These are phyloP conservation scores for Platyscapa corneri DNA, from an alignment of 1,140 invertebrate species.

Conservation along the genomic window DNA sequence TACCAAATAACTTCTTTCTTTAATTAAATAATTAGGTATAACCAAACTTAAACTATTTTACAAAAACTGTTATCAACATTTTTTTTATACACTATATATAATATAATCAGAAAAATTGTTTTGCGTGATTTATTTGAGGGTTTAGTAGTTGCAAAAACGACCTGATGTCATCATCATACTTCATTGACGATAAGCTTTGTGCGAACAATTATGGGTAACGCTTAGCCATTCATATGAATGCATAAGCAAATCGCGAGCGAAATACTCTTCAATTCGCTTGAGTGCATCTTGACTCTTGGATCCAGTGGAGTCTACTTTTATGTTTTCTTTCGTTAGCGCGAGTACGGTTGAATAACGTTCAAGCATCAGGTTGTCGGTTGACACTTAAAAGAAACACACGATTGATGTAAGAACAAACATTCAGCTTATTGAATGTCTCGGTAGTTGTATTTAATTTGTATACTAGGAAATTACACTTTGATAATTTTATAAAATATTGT, in stretches of 20 bases:
- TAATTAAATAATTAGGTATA: no score
- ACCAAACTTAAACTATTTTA: no score
- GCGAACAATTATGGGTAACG: neutral
- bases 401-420: slow-evolving; percentile 9
- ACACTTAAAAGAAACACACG: neutral
- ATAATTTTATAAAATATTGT: neutral
- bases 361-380: neutral
- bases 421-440: neutral
- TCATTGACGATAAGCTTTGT: neutral
- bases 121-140: neutral
- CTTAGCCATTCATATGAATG: neutral
- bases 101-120: neutral
- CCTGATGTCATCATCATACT: slow-evolving; percentile 16
- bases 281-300: neutral
- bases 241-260: neutral
- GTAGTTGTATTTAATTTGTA: slow-evolving; percentile 1
- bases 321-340: neutral
- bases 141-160: slow-evolving; percentile 12
- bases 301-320: neutral
- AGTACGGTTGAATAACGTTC: neutral
- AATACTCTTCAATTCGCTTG: neutral
- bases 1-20: no score
- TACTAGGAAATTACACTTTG: neutral
- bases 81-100: no score
- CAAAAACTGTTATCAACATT: no score